Percentiles rank a stretch among this genome's conserved stretches.
Evolutionary conservation across 1,140 invertebrate genomes (phyloP).

Genomic region (Seison nebaliae): DNA sequence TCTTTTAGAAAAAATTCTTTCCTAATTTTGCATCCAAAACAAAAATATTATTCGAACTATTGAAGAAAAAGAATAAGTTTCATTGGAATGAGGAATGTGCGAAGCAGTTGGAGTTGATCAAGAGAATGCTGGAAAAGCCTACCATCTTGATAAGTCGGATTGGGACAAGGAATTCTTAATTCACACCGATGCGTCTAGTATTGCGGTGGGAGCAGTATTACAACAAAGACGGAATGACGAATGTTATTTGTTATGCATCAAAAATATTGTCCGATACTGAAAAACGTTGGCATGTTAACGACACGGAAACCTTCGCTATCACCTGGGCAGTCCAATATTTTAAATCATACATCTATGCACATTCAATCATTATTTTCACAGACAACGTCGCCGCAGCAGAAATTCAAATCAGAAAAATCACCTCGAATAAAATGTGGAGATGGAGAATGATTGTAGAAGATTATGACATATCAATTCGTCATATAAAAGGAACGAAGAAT

Average conservation of each 20-base stretch:
- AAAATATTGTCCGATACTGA: conserved; percentile 11
- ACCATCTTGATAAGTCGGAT: conserved; percentile 15
- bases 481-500: conserved; percentile 3
- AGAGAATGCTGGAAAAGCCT: conserved; percentile 7
- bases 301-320: not conserved
- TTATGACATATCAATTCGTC: not conserved
- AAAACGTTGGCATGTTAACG: not conserved
- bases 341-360: conserved; percentile 16
- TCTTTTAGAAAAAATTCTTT: conserved; percentile 15
- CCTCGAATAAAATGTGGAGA: not conserved
- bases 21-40: conserved; percentile 13
- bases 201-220: conserved; percentile 25
- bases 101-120: conserved; percentile 12
- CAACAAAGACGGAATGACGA: conserved; percentile 19
- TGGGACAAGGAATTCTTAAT: conserved; percentile 21
- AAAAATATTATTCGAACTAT: conserved; percentile 9
- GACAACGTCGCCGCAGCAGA: conserved; percentile 16
- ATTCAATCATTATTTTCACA: conserved; percentile 15
- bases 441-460: conserved; percentile 2
- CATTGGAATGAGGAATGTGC: conserved; percentile 11
- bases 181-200: conserved; percentile 27
- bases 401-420: not conserved
- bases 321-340: conserved; percentile 15
- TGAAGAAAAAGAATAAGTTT: conserved; percentile 8
- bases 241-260: conserved; percentile 16